A percentile compares a stretch with the other conserved stretches of the same genome.
Evolutionary conservation across 2,797 vertebrate species (phyloP).

Genomic region (Muscicapa comitata): DNA sequence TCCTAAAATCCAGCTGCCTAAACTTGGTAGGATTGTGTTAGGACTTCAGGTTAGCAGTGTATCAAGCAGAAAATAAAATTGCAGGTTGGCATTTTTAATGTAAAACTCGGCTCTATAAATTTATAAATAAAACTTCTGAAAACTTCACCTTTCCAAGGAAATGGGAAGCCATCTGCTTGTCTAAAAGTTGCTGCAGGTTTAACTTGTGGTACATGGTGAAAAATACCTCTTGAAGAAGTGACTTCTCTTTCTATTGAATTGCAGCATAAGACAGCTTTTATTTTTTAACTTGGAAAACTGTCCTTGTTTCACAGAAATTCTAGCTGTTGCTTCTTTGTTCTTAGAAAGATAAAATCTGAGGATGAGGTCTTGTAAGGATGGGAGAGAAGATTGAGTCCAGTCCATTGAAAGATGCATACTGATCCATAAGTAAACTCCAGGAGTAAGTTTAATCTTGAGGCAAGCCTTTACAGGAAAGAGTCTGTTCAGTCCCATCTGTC

Average conservation of each 20-base stretch:
- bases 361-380: background rate
- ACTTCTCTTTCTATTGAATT: background rate
- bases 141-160: background rate
- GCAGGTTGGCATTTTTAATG: background rate
- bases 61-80: background rate
- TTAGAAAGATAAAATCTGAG: background rate
- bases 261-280: background rate
- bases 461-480: background rate
- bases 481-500: background rate
- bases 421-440: background rate
- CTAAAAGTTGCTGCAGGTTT: background rate
- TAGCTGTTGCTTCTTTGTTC: background rate
- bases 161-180: background rate
- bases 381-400: background rate
- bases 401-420: background rate
- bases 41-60: background rate
- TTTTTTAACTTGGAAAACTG: background rate
- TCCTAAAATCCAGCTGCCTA: background rate
- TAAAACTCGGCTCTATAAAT: background rate
- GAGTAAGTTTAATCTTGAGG: background rate
- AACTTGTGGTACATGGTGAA: background rate
- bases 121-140: background rate
- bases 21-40: background rate
- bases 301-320: background rate
- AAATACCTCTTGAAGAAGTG: background rate